These are phyloP conservation scores for Nymphalis io DNA, from an alignment of 1,140 invertebrate species.

Conservation along the genomic window DNA sequence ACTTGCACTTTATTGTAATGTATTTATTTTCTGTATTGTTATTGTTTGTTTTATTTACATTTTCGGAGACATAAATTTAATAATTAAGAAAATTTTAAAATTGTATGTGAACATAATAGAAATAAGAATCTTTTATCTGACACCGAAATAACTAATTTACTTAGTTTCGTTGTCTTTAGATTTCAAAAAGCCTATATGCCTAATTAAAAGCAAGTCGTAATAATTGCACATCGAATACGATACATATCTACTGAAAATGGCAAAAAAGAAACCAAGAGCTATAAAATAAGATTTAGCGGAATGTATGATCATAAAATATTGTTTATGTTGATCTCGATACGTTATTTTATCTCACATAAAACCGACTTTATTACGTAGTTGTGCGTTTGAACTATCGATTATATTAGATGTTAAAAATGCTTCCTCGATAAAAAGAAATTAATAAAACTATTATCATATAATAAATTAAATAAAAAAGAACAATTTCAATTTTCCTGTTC, in stretches of 20 bases:
- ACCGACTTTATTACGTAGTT: constrained; percentile 65
- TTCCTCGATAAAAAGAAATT: constrained; percentile 1
- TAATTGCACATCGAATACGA: background rate
- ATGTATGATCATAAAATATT: constrained; percentile 74
- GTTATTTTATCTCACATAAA: constrained; percentile 75
- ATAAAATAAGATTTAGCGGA: constrained; percentile 76
- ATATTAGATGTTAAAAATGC: constrained; percentile 32
- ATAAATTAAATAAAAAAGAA: background rate
- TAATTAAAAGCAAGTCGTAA: background rate
- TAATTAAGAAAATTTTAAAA: no score
- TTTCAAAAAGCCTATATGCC: no score
- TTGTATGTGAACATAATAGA: no score
- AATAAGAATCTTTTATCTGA: no score
- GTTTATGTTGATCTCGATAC: constrained; percentile 74
- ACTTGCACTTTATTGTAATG: no score
- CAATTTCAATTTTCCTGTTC: background rate
- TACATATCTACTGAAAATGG: constrained; percentile 8
- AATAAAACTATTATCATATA: constrained; percentile 2
- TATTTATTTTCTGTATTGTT: no score
- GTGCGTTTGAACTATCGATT: constrained; percentile 62
- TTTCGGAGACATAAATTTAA: no score
- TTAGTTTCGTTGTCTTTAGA: no score
- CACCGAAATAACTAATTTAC: no score
- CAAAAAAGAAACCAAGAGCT: constrained; percentile 43
- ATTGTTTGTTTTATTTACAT: no score